Evolutionary conservation across 2,888 invertebrate species (phyloP), one percentile per base, ranked within the genome.

Genomic region (Ormia ochracea): DNA sequence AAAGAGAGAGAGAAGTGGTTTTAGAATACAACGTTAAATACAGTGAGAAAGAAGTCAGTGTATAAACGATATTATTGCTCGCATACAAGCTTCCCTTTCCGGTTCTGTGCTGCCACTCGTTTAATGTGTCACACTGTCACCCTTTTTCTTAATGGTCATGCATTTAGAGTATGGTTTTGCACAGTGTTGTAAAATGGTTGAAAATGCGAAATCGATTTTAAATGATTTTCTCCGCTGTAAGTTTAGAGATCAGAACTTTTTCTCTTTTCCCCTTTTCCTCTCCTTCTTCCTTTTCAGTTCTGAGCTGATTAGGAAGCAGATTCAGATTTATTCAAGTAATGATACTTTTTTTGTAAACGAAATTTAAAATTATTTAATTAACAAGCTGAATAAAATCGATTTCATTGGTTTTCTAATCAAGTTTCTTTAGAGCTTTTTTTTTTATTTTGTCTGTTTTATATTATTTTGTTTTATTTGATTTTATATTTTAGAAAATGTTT

Each of bases 271-370:
- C n/a, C n/a, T n/a, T n/a, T n/a, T n/a, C n/a, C n/a, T n/a, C n/a
- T n/a, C n/a, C n/a, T n/a, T n/a, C n/a, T n/a, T n/a, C n/a, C 19
- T 65, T 38, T 7, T 21, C 45, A 59, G 41, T 28, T 48, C n/a
- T 70, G 23, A 36, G 38, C 38, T 82, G 83, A 83, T 82, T 83
- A 83, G 81, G 77, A 83, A 81, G 79, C 82, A 79, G 81, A 54
- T 61, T 52, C 66, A n/a, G n/a, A n/a, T n/a, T n/a, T n/a, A n/a
- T n/a, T n/a, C n/a, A n/a, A n/a, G n/a, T n/a, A n/a, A n/a, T n/a
- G 36, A 31, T 23, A 36, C 26, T 21, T 31, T 41, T 41, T 70
- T 38, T 38, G 19, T 36, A 19, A 66, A 66, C 26, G 36, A 59
- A 50, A 65, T 52, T 17, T 52, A 17, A 63, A 48, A 12, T 33